Base-by-base conservation (phyloP, 2,888 invertebrate species). In the Drosophila koepferae region DNA sequence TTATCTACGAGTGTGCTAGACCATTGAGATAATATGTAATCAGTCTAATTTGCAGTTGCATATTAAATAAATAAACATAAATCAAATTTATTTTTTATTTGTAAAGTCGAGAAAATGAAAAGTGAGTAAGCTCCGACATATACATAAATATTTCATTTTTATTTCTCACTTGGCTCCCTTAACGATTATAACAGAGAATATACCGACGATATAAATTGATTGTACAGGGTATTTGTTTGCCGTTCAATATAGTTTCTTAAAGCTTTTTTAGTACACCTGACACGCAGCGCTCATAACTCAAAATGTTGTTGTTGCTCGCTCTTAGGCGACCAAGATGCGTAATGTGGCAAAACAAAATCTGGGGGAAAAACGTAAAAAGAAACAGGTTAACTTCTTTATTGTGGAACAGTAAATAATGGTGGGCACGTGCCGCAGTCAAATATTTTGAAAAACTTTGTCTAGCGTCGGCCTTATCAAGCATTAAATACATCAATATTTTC, bases 331-430 rank as follows among this genome's bases (percentile, higher is more conserved):
- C 43, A 28, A 63, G 65, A 67, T 66, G 41, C 75, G 77, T 83
- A 88, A 90, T 89, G 86, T 82, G 82, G 81, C 81, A 80, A 89
- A 83, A 79, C 83, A 82, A 85, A 90, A 88, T 80, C 76, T 81
- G 74, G 75, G 7, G n/a, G 9, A 1, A 7, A n/a, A 18, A 71
- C 80, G 80, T 62, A 81, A 81, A 67, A 72, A n/a, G 65, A 72
- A 55, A 38, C 65, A 62, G 23, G 55, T 49, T 72, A 75, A 66
- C 70, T 77, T 64, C 63, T 68, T 60, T 66, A 51, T 56, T 56
- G 66, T 79, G 80, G 85, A 82, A 91, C 90, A 89, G 91, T 91
- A 89, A 91, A 90, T 88, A 88, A 92, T 91, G 80, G 74, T 67
- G 55, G 61, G 64, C 78, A 92, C 92, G 92, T 91, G 92, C 72